Evolutionary conservation across 2,113 vertebrate genomes (phyloP).

Genomic region (Thunnus thynnus): DNA sequence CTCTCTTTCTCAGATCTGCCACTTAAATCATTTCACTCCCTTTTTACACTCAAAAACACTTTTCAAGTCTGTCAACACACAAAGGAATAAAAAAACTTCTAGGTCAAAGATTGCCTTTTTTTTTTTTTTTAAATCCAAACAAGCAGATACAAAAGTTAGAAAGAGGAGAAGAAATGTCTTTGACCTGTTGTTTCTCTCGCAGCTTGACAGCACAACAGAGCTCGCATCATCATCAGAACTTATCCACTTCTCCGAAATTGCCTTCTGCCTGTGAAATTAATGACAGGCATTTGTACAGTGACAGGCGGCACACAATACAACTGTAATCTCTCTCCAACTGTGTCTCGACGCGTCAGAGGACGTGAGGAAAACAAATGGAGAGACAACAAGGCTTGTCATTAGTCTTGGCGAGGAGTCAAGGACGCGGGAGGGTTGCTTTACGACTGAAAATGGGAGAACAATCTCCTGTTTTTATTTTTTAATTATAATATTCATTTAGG

Average conservation of each 20-base stretch:
- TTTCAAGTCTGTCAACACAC: neutral
- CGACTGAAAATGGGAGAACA: conserved; percentile 20
- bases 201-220: conserved; percentile 50
- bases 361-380: conserved; percentile 70
- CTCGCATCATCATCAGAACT: conserved; percentile 68
- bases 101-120: neutral
- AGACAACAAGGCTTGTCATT: conserved; percentile 68
- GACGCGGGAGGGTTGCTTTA: conserved; percentile 28
- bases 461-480: conserved; percentile 44
- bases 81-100: conserved; percentile 18
- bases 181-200: conserved; percentile 56
- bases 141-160: conserved; percentile 4
- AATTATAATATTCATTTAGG: conserved; percentile 44
- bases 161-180: conserved; percentile 15
- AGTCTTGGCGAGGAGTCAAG: conserved; percentile 62
- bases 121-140: neutral
- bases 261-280: conserved; percentile 78
- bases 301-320: conserved; percentile 75
- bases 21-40: neutral
- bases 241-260: conserved; percentile 75
- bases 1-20: conserved; percentile 7
- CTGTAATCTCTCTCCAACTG: conserved; percentile 77
- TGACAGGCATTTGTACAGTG: conserved; percentile 77
- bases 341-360: conserved; percentile 59
- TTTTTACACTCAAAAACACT: neutral